Conservation (phyloP, 2,888 invertebrate species). For the Epinotia bilunana region DNA sequence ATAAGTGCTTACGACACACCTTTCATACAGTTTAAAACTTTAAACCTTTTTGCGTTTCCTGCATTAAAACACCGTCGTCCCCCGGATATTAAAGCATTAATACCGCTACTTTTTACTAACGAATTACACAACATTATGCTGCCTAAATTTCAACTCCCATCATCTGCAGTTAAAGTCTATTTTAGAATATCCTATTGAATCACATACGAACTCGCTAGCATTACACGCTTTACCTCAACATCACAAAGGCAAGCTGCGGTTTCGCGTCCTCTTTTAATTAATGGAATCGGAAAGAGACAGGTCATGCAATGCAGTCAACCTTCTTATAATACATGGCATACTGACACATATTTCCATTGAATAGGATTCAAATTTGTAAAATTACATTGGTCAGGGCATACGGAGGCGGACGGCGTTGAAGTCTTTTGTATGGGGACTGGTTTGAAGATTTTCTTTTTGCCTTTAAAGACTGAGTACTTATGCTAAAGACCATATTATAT, state of each 20-base stretch:
- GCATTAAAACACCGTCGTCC: constrained; percentile 27
- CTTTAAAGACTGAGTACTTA: neutral
- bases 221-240: constrained; percentile 15
- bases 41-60: constrained; percentile 29
- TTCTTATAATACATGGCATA: neutral
- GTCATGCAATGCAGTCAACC: neutral
- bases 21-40: neutral
- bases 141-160: neutral
- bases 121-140: neutral
- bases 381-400: neutral
- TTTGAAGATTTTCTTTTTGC: constrained; percentile 19
- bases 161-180: neutral
- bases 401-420: constrained; percentile 48
- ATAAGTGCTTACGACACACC: neutral
- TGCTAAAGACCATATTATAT: neutral
- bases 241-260: constrained; percentile 15
- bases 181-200: neutral
- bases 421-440: constrained; percentile 51
- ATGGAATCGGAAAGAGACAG: constrained; percentile 29
- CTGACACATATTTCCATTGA: neutral
- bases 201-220: neutral
- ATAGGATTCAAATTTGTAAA: neutral
- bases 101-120: neutral
- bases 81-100: constrained; percentile 37
- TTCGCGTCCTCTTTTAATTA: constrained; percentile 35